Conservation (phyloP, 2,797 vertebrate species). For the Spatula clypeata region DNA sequence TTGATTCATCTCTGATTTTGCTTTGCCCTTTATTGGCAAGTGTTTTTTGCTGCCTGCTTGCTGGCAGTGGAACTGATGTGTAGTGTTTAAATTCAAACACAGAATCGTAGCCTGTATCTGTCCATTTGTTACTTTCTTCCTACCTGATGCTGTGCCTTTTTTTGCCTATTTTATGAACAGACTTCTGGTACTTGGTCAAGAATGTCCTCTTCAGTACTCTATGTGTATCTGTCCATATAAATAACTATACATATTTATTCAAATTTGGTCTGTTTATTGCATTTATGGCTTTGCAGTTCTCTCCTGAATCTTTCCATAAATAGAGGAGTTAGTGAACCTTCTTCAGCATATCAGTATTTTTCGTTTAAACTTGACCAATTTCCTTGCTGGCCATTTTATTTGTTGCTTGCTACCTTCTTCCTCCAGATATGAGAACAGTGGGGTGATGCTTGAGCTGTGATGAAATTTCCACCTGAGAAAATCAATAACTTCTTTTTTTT, state of each 20-base stretch:
- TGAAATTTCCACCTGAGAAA: slow-evolving; percentile 44
- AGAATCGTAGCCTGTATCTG: neutral
- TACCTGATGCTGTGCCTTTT: slow-evolving; percentile 9
- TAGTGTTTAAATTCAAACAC: neutral
- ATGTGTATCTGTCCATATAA: slow-evolving; percentile 38
- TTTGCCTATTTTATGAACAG: slow-evolving; percentile 27
- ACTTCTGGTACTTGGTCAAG: slow-evolving; percentile 24
- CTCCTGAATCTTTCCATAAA: slow-evolving; percentile 3
- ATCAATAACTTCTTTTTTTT: neutral
- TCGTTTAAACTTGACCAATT: slow-evolving; percentile 36
- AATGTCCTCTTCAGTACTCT: slow-evolving; percentile 8
- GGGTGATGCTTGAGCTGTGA: slow-evolving; percentile 42
- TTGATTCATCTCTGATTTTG: slow-evolving; percentile 1
- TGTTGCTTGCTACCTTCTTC: slow-evolving; percentile 67
- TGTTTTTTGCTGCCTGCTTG: neutral
- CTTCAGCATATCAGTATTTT: slow-evolving; percentile 25
- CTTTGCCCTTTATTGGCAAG: neutral
- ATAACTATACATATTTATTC: slow-evolving; percentile 36
- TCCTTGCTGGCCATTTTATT: slow-evolving; percentile 42
- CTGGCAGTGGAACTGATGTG: neutral
- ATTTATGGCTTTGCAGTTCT: slow-evolving; percentile 31
- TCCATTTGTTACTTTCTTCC: slow-evolving; percentile 10
- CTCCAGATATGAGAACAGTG: slow-evolving; percentile 45
- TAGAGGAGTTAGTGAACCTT: neutral
- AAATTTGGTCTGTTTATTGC: slow-evolving; percentile 38